phyloP scores from a whole-genome alignment of 2,888 invertebrate species.

The Meteorus cinctellus region DNA sequence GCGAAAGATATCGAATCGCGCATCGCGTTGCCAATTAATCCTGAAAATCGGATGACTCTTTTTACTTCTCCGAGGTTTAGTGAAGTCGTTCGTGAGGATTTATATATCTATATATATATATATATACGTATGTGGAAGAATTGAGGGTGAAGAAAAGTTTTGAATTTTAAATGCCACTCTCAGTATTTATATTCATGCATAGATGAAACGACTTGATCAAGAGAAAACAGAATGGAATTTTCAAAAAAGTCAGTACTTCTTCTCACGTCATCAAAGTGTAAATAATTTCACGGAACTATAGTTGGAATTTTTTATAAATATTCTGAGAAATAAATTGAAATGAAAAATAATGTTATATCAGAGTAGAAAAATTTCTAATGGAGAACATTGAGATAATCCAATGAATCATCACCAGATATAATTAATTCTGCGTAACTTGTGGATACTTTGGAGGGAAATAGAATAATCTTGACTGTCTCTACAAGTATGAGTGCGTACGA shows the following conservation, averaged over 20 bases:
- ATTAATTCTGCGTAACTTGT: neutral
- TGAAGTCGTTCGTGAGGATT: constrained; percentile 18
- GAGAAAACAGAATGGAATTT: too few relatives aligned
- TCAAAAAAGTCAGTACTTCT: too few relatives aligned
- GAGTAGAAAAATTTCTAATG: neutral
- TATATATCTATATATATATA: neutral
- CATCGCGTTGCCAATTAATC: constrained; percentile 44
- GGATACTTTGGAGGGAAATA: neutral
- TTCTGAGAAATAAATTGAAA: too few relatives aligned
- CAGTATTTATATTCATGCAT: neutral
- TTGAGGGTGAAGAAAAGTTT: neutral
- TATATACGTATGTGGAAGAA: neutral
- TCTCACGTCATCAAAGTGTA: too few relatives aligned
- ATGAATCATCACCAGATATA: neutral
- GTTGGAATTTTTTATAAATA: too few relatives aligned
- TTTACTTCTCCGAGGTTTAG: constrained; percentile 24
- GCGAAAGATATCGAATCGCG: constrained; percentile 36
- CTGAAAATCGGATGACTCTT: constrained; percentile 38
- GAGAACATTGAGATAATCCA: neutral
- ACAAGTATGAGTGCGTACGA: constrained; percentile 3
- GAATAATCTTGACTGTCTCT: neutral
- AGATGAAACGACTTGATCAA: too few relatives aligned
- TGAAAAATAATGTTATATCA: too few relatives aligned
- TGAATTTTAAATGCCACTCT: neutral
- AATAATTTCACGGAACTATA: too few relatives aligned